Percentiles rank a stretch among this genome's conserved stretches.
Conservation (phyloP, 2,797 vertebrate species). For the Sandelia bainsii region DNA sequence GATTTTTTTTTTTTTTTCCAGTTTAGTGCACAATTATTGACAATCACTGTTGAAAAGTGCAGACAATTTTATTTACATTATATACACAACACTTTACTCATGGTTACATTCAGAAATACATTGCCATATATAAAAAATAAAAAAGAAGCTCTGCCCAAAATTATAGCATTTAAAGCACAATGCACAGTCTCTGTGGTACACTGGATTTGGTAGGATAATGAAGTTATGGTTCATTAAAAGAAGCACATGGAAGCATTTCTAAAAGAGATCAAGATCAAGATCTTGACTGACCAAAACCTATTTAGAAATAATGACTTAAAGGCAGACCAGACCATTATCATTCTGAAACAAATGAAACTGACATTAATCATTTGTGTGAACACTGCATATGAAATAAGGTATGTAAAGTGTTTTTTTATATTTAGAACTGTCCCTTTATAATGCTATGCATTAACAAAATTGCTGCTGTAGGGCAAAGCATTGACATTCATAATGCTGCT, state of each 20-base stretch:
- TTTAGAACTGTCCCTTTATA: slow-evolving; percentile 12
- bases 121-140: slow-evolving; percentile 4
- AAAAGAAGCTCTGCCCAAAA: slow-evolving; percentile 40
- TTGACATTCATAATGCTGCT: slow-evolving; percentile 47
- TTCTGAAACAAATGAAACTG: background rate
- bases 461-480: background rate
- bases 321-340: background rate
- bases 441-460: background rate
- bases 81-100: slow-evolving; percentile 65
- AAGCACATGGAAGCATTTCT: background rate
- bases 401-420: too few species aligned
- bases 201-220: background rate
- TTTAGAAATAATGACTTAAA: background rate
- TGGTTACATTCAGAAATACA: slow-evolving; percentile 75
- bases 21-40: background rate
- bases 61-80: slow-evolving; percentile 80
- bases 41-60: slow-evolving; percentile 53
- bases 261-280: too few species aligned
- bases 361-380: too few species aligned
- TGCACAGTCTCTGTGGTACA: slow-evolving; percentile 44
- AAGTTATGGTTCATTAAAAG: background rate
- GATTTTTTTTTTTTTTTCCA: background rate
- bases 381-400: too few species aligned
- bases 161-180: slow-evolving; percentile 39
- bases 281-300: background rate